phyloP scores from a whole-genome alignment of 2,888 invertebrate species.

The Rhopalosiphum nymphaeae region DNA sequence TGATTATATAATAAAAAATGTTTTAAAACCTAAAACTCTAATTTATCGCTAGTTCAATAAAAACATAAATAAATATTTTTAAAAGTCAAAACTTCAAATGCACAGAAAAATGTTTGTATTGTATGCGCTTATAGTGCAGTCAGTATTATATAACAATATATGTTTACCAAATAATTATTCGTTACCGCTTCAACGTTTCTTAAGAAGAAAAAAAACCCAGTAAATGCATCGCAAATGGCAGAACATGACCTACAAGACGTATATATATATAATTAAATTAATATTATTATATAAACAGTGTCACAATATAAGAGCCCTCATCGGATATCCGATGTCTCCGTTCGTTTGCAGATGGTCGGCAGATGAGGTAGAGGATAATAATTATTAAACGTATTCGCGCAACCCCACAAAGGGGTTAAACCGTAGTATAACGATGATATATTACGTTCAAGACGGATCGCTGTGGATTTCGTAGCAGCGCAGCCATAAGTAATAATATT shows the following conservation, averaged over 20 bases:
- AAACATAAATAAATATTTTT: not conserved
- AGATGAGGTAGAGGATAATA: not conserved
- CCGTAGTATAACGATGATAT: conserved; percentile 12
- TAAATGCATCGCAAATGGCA: not conserved
- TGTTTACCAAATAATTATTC: no score
- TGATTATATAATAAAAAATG: not conserved
- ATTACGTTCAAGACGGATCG: conserved; percentile 37
- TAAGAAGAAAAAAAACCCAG: not conserved
- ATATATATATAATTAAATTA: not conserved
- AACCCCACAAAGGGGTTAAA: not conserved
- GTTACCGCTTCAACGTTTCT: not conserved
- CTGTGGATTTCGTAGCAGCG: not conserved
- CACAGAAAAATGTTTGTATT: not conserved
- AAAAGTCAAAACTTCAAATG: not conserved
- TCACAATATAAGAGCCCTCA: not conserved
- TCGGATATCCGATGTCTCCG: not conserved
- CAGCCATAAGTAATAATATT: not conserved
- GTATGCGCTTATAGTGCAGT: not conserved
- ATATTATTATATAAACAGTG: not conserved
- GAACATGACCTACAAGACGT: not conserved
- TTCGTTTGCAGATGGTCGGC: not conserved
- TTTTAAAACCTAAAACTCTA: not conserved
- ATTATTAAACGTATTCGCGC: conserved; percentile 20
- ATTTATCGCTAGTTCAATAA: rapidly evolving
- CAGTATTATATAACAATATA: no score